phyloP scores from a whole-genome alignment of 1,140 invertebrate species.

The Condylostylus longicornis region DNA sequence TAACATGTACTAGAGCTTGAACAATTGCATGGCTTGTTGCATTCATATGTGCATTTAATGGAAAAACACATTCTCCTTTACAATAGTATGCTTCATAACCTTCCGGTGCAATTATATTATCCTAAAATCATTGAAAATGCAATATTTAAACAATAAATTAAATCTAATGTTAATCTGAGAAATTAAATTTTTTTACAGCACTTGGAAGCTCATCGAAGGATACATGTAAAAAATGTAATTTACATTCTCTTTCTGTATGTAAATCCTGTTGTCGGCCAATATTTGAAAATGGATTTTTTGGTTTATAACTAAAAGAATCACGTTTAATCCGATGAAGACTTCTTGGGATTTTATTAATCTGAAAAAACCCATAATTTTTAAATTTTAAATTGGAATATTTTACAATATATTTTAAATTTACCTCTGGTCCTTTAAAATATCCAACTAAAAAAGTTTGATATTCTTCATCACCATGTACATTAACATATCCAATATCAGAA shows the following conservation, averaged over 20 bases:
- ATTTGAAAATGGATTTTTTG: too few species aligned
- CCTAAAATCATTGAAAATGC: slow-evolving; percentile 39
- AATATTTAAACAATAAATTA: neutral
- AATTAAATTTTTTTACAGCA: neutral
- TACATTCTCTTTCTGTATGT: too few species aligned
- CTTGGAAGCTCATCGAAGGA: too few species aligned
- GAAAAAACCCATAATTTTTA: too few species aligned
- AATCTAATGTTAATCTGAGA: too few species aligned
- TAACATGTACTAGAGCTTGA: slow-evolving; percentile 75
- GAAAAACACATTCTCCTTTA: slow-evolving; percentile 78
- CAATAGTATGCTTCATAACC: slow-evolving; percentile 82
- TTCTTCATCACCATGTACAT: slow-evolving; percentile 51
- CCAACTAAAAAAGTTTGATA: slow-evolving; percentile 72
- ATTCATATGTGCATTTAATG: slow-evolving; percentile 74
- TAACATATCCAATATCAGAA: slow-evolving; percentile 61
- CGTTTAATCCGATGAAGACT: too few species aligned
- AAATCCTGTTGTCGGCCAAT: too few species aligned
- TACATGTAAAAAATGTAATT: too few species aligned
- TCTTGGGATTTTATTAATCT: too few species aligned
- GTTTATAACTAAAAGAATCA: too few species aligned
- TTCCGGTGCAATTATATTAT: slow-evolving; percentile 84
- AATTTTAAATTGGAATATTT: too few species aligned
- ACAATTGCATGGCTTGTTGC: slow-evolving; percentile 91
- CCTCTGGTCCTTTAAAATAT: slow-evolving; percentile 50
- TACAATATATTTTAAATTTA: too few species aligned